phyloP scores from a whole-genome alignment of 64 coral and sea anemone genomes.

The Montipora capricornis region DNA sequence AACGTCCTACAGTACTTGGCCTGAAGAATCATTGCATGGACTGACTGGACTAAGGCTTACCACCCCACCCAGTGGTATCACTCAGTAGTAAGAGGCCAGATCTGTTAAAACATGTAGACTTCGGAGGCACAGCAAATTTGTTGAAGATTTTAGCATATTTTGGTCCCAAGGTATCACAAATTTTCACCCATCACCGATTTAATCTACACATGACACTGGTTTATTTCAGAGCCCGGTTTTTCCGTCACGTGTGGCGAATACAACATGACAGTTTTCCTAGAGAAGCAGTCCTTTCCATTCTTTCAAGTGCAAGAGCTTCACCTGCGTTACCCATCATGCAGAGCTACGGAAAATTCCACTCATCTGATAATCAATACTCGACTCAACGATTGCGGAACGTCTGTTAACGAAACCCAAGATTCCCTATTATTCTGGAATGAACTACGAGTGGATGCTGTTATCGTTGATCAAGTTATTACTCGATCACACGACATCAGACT shows the following conservation, averaged over 20 bases:
- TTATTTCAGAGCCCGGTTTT: constrained; percentile 48
- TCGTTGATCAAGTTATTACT: constrained; percentile 37
- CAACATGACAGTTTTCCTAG: constrained; percentile 45
- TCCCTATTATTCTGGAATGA: constrained; percentile 42
- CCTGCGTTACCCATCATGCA: constrained; percentile 30
- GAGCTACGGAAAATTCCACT: constrained; percentile 46
- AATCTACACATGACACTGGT: not conserved
- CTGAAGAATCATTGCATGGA: too few relatives aligned
- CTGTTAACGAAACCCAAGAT: constrained; percentile 53
- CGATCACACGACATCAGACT: constrained; percentile 41
- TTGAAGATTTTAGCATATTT: too few relatives aligned
- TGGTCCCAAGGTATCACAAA: too few relatives aligned
- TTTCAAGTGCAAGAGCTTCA: constrained; percentile 40
- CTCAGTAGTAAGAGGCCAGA: too few relatives aligned
- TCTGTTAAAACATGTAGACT: too few relatives aligned
- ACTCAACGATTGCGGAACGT: constrained; percentile 57
- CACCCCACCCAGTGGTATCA: too few relatives aligned
- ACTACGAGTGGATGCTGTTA: constrained; percentile 8
- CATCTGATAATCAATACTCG: constrained; percentile 50
- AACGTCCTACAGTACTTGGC: too few relatives aligned
- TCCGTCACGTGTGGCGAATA: constrained; percentile 32
- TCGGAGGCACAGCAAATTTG: too few relatives aligned
- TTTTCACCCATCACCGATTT: too few relatives aligned
- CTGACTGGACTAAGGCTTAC: too few relatives aligned
- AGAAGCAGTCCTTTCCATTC: constrained; percentile 34